Base-by-base conservation (phyloP, 2,797 vertebrate genomes). In the Intellagama lesueurii region DNA sequence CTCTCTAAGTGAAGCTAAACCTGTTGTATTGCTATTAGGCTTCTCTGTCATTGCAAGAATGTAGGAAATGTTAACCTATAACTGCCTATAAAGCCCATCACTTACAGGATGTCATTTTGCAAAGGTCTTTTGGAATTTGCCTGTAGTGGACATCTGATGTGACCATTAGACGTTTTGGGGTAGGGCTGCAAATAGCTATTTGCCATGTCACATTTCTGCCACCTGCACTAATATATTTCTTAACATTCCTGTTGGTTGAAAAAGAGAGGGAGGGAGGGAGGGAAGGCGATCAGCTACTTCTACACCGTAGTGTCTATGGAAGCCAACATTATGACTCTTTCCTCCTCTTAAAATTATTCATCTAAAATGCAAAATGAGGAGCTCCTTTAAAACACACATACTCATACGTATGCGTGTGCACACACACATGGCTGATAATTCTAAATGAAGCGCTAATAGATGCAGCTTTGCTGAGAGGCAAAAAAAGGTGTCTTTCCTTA, bases 401-500 rank as follows among this genome's bases (percentile, higher is more conserved):
- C 22, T 11, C 30, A 69, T 80, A 88, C 91, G 40, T 3, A 40
- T 40, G 40, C 40, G 40, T 3, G 3, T 3, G 40, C 40, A 40
- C 40, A 40, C 40, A 89, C 81, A 85, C 92, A 90, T 92, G 91
- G 82, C 64, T 2, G 16, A 44, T 89, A 90, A 89, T 93, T 93
- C 90, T 94, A 94, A 93, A 64, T 72, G 84, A 92, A 89, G 86
- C 73, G 72, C 80, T 93, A 93, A 66, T 89, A 87, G 85, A 81
- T 87, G 93, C 81, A 91, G 88, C 92, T 95, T 94, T 96, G 90
- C 91, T 96, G 91, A 91, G 93, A 89, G 89, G 91, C 52, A 91
- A 92, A 94, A 95, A 95, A 94, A 95, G 94, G 93, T 92, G 90
- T 93, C 89, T 90, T 85, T 87, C 95, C 95, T 89, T 90, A 91